phyloP scores from a whole-genome alignment of 2,797 vertebrate genomes.

The Pseudochaenichthys georgianus region DNA sequence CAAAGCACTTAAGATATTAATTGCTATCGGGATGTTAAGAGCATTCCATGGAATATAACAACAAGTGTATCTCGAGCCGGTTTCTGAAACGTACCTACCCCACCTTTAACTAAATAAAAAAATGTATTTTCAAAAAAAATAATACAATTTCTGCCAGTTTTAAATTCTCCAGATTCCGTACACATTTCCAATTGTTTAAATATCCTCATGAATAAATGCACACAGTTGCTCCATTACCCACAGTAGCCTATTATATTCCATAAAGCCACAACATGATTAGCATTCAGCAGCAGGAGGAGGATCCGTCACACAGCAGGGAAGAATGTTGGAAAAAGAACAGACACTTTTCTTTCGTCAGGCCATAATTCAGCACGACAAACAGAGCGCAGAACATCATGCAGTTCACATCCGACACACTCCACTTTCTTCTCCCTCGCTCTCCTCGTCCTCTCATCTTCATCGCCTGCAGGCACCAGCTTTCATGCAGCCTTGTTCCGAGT shows the following conservation, averaged over 20 bases:
- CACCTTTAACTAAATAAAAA: too few species aligned
- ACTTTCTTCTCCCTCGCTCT: slow-evolving; percentile 9
- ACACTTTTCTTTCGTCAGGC: neutral
- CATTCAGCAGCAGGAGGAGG: neutral
- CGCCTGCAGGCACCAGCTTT: slow-evolving; percentile 17
- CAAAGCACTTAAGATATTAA: too few species aligned
- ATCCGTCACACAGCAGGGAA: neutral
- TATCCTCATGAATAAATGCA: neutral
- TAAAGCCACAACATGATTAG: neutral
- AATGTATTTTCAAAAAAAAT: too few species aligned
- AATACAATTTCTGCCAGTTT: neutral
- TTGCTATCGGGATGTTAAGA: too few species aligned
- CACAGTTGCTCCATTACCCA: neutral
- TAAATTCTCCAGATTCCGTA: neutral
- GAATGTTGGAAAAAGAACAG: slow-evolving; percentile 13
- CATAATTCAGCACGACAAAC: slow-evolving; percentile 20
- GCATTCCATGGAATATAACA: too few species aligned
- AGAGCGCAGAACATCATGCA: slow-evolving; percentile 13
- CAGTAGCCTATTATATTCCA: neutral
- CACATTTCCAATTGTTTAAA: too few species aligned
- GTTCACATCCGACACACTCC: slow-evolving; percentile 5
- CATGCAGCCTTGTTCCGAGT: slow-evolving; percentile 2
- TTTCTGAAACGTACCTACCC: too few species aligned
- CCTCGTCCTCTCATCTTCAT: slow-evolving; percentile 11
- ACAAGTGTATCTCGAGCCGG: too few species aligned